phyloP scores from a whole-genome alignment of 2,888 invertebrate genomes.

The Vanessa cardui region DNA sequence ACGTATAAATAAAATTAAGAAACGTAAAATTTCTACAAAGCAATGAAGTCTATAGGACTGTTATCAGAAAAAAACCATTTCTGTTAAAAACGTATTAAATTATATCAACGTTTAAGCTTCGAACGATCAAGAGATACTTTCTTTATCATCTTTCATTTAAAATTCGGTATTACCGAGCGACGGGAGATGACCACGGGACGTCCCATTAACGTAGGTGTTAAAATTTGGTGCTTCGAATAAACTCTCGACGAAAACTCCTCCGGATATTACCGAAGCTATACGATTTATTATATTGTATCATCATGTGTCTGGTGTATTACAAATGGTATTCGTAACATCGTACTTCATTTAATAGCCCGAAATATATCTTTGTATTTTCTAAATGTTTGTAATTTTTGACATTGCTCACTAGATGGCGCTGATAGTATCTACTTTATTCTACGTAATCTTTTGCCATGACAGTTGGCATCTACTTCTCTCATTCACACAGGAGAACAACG shows the following conservation, averaged over 20 bases:
- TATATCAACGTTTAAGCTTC: constrained; percentile 9
- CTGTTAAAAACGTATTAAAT: not conserved
- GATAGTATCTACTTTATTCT: too few relatives aligned
- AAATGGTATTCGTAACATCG: too few relatives aligned
- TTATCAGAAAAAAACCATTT: not conserved
- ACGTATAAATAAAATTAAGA: not conserved
- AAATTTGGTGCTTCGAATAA: constrained; percentile 34
- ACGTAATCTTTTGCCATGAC: too few relatives aligned
- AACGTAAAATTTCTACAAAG: too few relatives aligned
- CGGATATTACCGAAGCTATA: constrained; percentile 21
- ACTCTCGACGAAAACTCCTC: constrained; percentile 3
- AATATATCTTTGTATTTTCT: too few relatives aligned
- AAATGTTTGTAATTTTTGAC: too few relatives aligned
- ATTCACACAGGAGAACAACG: too few relatives aligned
- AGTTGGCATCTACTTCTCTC: too few relatives aligned
- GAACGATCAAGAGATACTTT: not conserved
- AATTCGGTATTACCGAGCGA: constrained; percentile 41
- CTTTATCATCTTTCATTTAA: constrained; percentile 8
- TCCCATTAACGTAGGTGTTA: constrained; percentile 50
- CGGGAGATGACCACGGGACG: constrained; percentile 59
- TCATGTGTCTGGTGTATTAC: not conserved
- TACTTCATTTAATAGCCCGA: too few relatives aligned
- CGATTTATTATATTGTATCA: not conserved
- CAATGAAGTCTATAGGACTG: not conserved
- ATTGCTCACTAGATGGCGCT: too few relatives aligned